Percentiles rank a stretch among this genome's conserved stretches.
Evolutionary conservation across 1,140 invertebrate species (phyloP).

Genomic region (Drosophila subobscura): DNA sequence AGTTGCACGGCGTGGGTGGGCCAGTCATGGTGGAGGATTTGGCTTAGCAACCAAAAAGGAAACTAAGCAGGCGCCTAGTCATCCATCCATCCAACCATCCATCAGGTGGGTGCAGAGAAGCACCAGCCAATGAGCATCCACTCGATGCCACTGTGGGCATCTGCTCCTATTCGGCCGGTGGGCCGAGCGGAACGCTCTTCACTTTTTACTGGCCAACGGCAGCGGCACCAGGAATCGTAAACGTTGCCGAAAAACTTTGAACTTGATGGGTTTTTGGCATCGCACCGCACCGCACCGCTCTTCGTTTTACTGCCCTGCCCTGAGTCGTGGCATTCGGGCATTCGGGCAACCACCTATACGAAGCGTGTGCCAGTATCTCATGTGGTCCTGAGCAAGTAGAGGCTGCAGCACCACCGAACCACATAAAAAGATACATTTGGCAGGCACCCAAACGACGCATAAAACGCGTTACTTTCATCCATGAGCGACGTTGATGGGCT

Average conservation of each 20-base stretch:
- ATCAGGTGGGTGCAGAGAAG: too few relatives aligned
- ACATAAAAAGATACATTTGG: constrained; percentile 82
- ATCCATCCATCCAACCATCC: constrained; percentile 1
- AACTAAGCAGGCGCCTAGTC: constrained; percentile 6
- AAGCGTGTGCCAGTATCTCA: constrained; percentile 17
- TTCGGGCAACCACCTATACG: not conserved
- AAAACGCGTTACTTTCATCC: constrained; percentile 82
- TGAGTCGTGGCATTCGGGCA: not conserved
- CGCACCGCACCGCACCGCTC: constrained; percentile 31
- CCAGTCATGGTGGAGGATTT: not conserved
- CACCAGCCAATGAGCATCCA: too few relatives aligned
- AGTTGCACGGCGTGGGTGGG: constrained; percentile 32
- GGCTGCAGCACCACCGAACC: constrained; percentile 34
- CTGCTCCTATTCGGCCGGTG: constrained; percentile 15
- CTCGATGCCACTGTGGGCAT: not conserved
- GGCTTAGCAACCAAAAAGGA: constrained; percentile 7
- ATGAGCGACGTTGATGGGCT: constrained; percentile 83
- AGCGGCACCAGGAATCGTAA: constrained; percentile 66
- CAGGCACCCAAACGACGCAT: constrained; percentile 80
- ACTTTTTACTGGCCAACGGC: constrained; percentile 67
- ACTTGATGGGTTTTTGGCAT: constrained; percentile 69
- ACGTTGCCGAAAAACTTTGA: constrained; percentile 77
- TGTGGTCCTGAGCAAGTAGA: constrained; percentile 18
- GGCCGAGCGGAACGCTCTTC: constrained; percentile 43
- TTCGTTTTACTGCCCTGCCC: constrained; percentile 44